Evolutionary conservation across 1,140 invertebrate species (phyloP), one percentile per base, ranked within the genome.

Genomic region (Drosophila asahinai): DNA sequence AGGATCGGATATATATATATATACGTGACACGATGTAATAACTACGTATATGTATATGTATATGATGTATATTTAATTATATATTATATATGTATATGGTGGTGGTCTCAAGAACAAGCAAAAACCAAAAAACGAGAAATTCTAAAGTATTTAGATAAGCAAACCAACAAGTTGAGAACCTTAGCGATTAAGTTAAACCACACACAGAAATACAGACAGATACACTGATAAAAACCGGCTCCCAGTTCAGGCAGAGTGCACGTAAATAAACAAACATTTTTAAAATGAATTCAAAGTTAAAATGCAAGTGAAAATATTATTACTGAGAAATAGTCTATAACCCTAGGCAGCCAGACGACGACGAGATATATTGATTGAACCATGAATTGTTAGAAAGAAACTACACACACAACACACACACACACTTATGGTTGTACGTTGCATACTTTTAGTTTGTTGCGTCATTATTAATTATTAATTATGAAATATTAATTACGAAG

Each of bases 141-240:
- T 90, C 86, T 90, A 90, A 90, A 90, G 86, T 90, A 90, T 90
- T 77, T 90, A 90, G 86, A 90, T 90, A 90, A 90, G 86, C 86
- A 80, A 90, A 55, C 54, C 51, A 79, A 86, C 62, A 83, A 77
- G 79, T 90, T 90, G 67, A 76, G 72, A 86, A 72, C 71, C 58
- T 81, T 91, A 91, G 83, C 51, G 55, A 73, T 74, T 90, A 90
- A 86, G 71, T 90, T 90, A 52, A 74, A 74, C 64, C 61, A 83
- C 52, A 79, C 47, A 74, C 60, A 30, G 27, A 30, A n/a, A 74
- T 42, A 63, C 61, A 57, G 40, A 59, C 22, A 60, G 17, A 51
- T 52, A 48, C 67, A 62, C 61, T 66, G 30, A 67, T 17, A 42
- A 11, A 59, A 51, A 55, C 36, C 55, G 54, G 62, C 52, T 54